These are phyloP conservation scores for Laticauda colubrina DNA, from an alignment of 2,113 vertebrate species.

Conservation along the genomic window DNA sequence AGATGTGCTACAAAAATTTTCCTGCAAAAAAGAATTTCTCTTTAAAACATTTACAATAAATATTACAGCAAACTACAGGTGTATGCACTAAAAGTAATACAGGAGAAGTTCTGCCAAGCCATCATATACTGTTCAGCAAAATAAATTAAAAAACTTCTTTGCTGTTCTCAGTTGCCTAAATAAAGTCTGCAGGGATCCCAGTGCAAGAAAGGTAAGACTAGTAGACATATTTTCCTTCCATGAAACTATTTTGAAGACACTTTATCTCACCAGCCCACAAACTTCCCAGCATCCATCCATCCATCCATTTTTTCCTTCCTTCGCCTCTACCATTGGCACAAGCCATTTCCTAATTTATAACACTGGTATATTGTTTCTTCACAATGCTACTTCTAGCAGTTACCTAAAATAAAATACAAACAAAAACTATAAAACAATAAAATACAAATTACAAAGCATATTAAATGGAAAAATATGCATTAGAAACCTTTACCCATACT, in stretches of 20 bases:
- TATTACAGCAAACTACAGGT: not conserved
- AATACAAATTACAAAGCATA: not conserved
- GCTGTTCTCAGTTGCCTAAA: not conserved
- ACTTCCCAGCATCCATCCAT: not conserved
- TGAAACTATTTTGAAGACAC: not conserved
- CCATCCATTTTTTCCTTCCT: not conserved
- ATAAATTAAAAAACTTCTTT: not conserved
- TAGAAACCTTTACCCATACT: not conserved
- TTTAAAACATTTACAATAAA: not conserved
- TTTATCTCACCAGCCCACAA: not conserved
- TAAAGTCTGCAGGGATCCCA: not conserved
- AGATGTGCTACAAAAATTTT: slow-evolving; percentile 67
- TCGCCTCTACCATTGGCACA: not conserved
- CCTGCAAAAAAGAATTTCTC: slow-evolving; percentile 38
- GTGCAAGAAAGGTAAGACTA: not conserved
- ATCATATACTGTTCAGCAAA: not conserved
- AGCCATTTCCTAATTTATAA: not conserved
- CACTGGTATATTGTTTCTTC: not conserved
- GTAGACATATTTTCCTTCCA: not conserved
- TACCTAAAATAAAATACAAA: not conserved
- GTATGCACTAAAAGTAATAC: not conserved
- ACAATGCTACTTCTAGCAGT: not conserved
- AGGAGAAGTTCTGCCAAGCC: not conserved
- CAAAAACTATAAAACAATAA: not conserved
- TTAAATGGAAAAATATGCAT: not conserved